A percentile compares a stretch with the other conserved stretches of the same genome.
phyloP scores from a whole-genome alignment of 35 echinoderm and acorn worm species.

The Antedon bifida region DNA sequence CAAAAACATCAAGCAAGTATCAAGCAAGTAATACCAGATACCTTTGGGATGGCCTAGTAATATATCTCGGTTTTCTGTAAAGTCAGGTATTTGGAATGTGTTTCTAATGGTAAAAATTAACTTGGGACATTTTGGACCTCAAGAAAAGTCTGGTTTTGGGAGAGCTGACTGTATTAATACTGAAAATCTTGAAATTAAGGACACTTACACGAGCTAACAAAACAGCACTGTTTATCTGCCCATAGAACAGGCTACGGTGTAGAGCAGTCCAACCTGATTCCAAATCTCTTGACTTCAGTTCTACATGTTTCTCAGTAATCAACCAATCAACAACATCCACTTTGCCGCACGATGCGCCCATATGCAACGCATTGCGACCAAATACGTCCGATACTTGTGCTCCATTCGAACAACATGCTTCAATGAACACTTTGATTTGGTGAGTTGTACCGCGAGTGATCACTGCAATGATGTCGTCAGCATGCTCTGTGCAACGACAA shows the following conservation, averaged over 20 bases:
- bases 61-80: no score
- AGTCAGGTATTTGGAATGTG: no score
- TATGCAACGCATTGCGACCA: slow-evolving; percentile 59
- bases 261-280: slow-evolving; percentile 93
- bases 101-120: no score
- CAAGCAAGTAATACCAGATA: no score
- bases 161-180: no score
- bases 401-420: slow-evolving; percentile 25
- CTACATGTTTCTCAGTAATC: slow-evolving; percentile 36
- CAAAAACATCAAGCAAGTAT: no score
- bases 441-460: slow-evolving; percentile 50
- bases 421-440: slow-evolving; percentile 56
- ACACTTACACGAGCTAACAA: slow-evolving; percentile 70
- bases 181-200: no score
- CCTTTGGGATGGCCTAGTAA: no score
- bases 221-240: slow-evolving; percentile 61
- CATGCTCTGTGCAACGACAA: slow-evolving; percentile 61
- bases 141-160: no score
- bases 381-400: slow-evolving; percentile 40
- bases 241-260: slow-evolving; percentile 84
- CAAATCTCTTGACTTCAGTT: slow-evolving; percentile 30
- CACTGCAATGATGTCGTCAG: slow-evolving; percentile 48
- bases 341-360: slow-evolving; percentile 77
- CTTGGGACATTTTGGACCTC: no score
- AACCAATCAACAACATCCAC: slow-evolving; percentile 70